A percentile compares a stretch with the other conserved stretches of the same genome.
Evolutionary conservation across 2,888 invertebrate genomes (phyloP).

Genomic region (Cremastobaeus sp.): DNA sequence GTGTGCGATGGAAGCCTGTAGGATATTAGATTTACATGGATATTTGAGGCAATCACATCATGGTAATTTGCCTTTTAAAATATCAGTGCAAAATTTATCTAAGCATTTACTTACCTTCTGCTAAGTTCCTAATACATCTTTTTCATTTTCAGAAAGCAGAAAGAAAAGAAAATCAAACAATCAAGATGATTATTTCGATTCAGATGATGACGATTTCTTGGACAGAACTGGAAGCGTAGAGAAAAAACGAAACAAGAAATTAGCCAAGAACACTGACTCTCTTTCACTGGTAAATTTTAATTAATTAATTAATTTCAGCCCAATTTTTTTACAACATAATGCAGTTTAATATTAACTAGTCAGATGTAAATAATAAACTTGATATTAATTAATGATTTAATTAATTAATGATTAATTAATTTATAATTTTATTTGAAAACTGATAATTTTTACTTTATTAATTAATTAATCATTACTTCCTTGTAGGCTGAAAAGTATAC

Average conservation of each 20-base stretch:
- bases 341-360: background rate
- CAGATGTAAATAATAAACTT: conserved; percentile 4
- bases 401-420: conserved; percentile 1
- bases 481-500: conserved; percentile 51
- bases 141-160: conserved; percentile 84
- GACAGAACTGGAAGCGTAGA: conserved; percentile 97
- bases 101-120: too few relatives aligned
- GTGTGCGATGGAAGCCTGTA: conserved; percentile 96
- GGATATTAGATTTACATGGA: conserved; percentile 92
- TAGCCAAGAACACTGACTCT: conserved; percentile 35
- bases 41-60: conserved; percentile 91
- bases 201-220: conserved; percentile 96
- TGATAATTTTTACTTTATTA: background rate
- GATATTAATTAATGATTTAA: conserved; percentile 4
- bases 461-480: background rate
- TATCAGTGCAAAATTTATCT: too few relatives aligned
- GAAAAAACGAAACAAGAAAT: conserved; percentile 87
- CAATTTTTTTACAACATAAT: background rate
- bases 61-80: too few relatives aligned
- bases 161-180: conserved; percentile 88
- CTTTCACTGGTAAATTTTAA: conserved; percentile 32
- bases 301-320: background rate
- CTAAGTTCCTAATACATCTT: too few relatives aligned
- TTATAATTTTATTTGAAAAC: too few relatives aligned
- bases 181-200: conserved; percentile 94